phyloP scores from a whole-genome alignment of 2,888 invertebrate species.

The Meteorus colon region DNA sequence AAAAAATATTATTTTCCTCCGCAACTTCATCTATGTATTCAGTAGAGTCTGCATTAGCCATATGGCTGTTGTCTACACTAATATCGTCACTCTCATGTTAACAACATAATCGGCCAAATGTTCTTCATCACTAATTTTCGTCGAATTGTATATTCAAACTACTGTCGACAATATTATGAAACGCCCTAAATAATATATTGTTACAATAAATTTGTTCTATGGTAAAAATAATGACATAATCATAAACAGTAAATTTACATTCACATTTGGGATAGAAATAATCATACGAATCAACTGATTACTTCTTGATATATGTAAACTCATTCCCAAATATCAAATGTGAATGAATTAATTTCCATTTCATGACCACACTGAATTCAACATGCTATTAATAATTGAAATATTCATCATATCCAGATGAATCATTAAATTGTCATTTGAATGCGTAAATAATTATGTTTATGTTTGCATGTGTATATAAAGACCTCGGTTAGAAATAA shows the following conservation, averaged over 20 bases:
- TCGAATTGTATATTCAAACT: neutral
- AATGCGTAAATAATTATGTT: neutral
- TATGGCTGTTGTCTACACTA: constrained; percentile 51
- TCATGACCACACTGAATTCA: neutral
- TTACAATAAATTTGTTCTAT: no score
- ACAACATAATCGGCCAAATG: constrained; percentile 43
- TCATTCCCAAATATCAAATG: neutral
- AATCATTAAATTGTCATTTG: constrained; percentile 59
- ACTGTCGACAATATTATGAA: neutral
- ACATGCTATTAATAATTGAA: neutral
- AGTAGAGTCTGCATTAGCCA: constrained; percentile 46
- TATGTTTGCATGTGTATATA: constrained; percentile 17
- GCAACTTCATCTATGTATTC: neutral
- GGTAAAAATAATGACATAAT: no score
- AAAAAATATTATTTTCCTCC: constrained; percentile 46
- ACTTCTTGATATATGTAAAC: neutral
- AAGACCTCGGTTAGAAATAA: constrained; percentile 46
- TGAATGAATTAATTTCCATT: neutral
- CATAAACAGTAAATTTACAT: no score
- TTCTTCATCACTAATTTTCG: constrained; percentile 41
- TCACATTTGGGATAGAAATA: no score
- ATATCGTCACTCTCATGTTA: constrained; percentile 24
- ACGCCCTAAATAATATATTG: no score
- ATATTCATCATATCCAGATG: neutral
- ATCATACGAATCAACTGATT: no score